A percentile compares a stretch with the other conserved stretches of the same genome.
Conservation (phyloP, 37 sponge, comb jelly and placozoan genomes). For the Cladorhizidae sp. region DNA sequence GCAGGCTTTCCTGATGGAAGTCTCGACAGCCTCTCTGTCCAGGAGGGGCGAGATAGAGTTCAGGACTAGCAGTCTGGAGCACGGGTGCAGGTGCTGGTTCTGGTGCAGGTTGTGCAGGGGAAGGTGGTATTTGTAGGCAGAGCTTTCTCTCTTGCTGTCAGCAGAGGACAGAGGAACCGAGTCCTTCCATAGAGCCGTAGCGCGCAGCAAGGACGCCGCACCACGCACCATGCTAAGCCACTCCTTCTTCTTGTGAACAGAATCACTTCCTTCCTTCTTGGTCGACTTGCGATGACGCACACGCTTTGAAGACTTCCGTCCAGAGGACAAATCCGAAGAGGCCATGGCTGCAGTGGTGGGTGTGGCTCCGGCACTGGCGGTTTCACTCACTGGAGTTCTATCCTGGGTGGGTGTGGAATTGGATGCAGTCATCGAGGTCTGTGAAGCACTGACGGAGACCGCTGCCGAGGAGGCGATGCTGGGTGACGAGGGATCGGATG, state of each 20-base stretch:
- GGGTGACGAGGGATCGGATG: not conserved
- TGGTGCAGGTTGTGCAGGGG: no score
- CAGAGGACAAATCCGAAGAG: not conserved
- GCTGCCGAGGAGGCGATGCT: not conserved
- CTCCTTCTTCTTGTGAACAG: slow-evolving; percentile 16
- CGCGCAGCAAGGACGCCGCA: slow-evolving; percentile 12
- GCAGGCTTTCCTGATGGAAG: slow-evolving; percentile 31
- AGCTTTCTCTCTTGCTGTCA: not conserved
- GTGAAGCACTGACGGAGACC: not conserved
- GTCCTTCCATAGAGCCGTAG: slow-evolving; percentile 1
- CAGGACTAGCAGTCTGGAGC: slow-evolving; percentile 70
- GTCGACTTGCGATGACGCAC: slow-evolving; percentile 5
- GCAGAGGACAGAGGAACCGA: not conserved
- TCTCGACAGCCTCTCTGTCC: slow-evolving; percentile 8
- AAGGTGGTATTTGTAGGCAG: not conserved
- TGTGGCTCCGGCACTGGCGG: not conserved
- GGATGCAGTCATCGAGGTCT: not conserved
- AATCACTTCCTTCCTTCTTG: slow-evolving; percentile 15
- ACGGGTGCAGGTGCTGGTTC: slow-evolving; percentile 9
- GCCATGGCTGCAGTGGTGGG: slow-evolving; percentile 16
- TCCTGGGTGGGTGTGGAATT: not conserved
- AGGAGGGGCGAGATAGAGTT: slow-evolving; percentile 55
- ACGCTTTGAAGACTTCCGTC: slow-evolving; percentile 16
- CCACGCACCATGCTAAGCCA: slow-evolving; percentile 33
- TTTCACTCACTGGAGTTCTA: not conserved